Conservation (phyloP, 2,113 vertebrate genomes). For the Indri indri region DNA sequence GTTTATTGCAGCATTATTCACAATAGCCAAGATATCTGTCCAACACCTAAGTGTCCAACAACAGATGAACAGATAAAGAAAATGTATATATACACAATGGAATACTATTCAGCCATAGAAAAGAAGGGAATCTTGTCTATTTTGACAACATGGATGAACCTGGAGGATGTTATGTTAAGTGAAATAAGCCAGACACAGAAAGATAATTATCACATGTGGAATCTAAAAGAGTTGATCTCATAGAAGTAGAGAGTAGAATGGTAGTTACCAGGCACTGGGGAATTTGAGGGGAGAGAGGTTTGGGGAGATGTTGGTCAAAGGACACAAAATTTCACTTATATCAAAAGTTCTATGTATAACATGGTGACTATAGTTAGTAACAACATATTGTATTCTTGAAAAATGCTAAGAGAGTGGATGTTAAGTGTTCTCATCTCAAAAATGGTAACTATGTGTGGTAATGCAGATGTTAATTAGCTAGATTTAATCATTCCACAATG, state of each 20-base stretch:
- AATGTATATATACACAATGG: not conserved
- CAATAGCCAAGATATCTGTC: not conserved
- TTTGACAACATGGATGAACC: not conserved
- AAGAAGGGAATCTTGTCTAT: not conserved
- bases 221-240: not conserved
- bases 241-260: not conserved
- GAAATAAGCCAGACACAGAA: not conserved
- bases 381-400: not conserved
- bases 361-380: not conserved
- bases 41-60: not conserved
- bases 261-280: not conserved
- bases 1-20: not conserved
- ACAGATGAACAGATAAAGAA: not conserved
- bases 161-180: not conserved
- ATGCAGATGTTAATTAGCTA: not conserved
- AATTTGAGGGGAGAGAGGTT: rapidly evolving
- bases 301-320: not conserved
- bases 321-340: not conserved
- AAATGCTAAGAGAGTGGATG: not conserved
- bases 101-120: not conserved
- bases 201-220: not conserved
- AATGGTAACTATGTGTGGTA: not conserved
- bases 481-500: not conserved
- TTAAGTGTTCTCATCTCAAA: not conserved
- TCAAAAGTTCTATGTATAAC: not conserved